phyloP scores from a whole-genome alignment of 2,113 vertebrate genomes.

The Chaetorhynchus papuensis region DNA sequence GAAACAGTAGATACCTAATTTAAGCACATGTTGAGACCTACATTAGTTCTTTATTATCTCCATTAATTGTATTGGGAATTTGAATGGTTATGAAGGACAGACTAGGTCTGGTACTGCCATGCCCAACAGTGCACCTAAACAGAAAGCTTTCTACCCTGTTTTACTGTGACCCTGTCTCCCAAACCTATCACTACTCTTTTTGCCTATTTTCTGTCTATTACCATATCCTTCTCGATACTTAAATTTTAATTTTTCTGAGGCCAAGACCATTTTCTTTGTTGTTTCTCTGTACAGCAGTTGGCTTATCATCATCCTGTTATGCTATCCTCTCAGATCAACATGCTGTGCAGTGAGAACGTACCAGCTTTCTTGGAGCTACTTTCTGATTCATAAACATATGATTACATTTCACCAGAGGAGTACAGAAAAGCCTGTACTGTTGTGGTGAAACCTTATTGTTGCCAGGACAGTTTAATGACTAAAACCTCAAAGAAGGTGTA shows the following conservation, averaged over 20 bases:
- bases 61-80: background rate
- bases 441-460: background rate
- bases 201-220: background rate
- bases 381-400: background rate
- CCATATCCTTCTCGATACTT: background rate
- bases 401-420: background rate
- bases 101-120: background rate
- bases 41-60: background rate
- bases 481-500: background rate
- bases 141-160: background rate
- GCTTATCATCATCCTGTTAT: rapidly evolving
- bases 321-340: background rate
- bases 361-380: background rate
- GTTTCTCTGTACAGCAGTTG: background rate
- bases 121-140: background rate
- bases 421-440: background rate
- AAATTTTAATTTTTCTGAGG: background rate
- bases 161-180: background rate
- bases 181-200: background rate
- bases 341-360: background rate
- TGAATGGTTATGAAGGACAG: background rate
- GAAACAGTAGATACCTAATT: background rate
- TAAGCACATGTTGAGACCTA: background rate
- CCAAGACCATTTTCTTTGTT: background rate
- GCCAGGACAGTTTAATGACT: background rate